A percentile compares a stretch with the other conserved stretches of the same genome.
Conservation (phyloP, 2,113 vertebrate genomes). For the Proteles cristata region DNA sequence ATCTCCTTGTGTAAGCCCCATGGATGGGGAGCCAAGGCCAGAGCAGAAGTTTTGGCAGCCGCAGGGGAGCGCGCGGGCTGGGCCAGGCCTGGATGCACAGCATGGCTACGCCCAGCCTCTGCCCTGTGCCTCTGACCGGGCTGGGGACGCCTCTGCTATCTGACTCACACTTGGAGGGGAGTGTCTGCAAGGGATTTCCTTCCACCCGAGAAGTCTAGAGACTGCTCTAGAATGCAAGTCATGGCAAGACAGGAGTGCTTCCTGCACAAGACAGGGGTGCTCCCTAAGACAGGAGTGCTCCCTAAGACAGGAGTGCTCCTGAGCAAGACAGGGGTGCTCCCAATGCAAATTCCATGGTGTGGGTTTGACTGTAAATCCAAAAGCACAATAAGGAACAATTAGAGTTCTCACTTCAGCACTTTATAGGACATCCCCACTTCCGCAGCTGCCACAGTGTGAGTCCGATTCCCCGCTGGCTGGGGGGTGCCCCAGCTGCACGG, state of each 20-base stretch:
- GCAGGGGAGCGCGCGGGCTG: fast-evolving
- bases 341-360: fast-evolving
- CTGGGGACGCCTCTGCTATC: neutral
- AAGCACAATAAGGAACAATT: neutral
- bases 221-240: slow-evolving; percentile 8
- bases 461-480: fast-evolving
- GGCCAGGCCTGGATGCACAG: fast-evolving
- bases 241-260: neutral
- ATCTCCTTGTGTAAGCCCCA: fast-evolving
- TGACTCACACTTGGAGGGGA: slow-evolving; percentile 1
- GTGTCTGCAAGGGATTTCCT: neutral
- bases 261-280: neutral
- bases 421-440: neutral
- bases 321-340: too few relatives aligned
- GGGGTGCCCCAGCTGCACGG: neutral
- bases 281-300: neutral
- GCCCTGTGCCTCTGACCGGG: neutral
- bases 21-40: neutral
- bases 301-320: neutral
- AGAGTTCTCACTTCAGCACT: neutral
- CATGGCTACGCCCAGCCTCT: neutral
- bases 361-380: neutral
- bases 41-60: fast-evolving
- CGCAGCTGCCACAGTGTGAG: too few relatives aligned
- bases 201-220: neutral